Conservation (phyloP, 2,797 vertebrate genomes). For the Chelonia mydas region DNA sequence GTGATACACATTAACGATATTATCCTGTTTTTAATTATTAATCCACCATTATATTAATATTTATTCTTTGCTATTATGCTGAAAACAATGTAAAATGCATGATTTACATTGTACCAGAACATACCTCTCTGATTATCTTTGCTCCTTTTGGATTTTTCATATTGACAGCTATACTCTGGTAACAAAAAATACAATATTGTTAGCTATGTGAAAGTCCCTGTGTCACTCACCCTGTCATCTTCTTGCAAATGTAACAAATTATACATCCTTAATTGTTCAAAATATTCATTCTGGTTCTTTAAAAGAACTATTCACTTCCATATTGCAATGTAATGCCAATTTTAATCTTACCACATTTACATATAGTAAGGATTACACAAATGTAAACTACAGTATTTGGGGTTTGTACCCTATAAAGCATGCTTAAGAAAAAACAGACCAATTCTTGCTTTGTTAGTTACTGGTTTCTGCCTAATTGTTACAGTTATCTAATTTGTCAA, state of each 20-base stretch:
- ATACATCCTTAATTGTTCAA: not conserved
- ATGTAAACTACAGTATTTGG: not conserved
- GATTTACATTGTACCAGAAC: not conserved
- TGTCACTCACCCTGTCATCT: not conserved
- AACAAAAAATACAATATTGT: conserved; percentile 29
- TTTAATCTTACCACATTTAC: not conserved
- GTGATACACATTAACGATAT: not conserved
- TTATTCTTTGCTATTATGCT: not conserved
- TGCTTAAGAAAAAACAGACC: not conserved
- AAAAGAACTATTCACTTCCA: not conserved
- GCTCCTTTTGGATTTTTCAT: conserved; percentile 89
- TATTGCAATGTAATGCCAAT: not conserved
- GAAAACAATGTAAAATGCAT: not conserved
- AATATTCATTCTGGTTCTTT: not conserved
- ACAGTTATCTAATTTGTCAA: not conserved
- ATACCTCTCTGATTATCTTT: conserved; percentile 89
- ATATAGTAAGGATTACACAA: not conserved
- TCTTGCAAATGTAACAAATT: not conserved
- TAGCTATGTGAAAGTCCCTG: not conserved
- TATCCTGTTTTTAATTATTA: not conserved
- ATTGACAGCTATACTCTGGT: conserved; percentile 90
- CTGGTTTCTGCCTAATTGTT: not conserved
- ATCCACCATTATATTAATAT: not conserved
- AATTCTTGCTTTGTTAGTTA: not conserved
- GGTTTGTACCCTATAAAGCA: not conserved